Evolutionary conservation across 2,113 vertebrate genomes (phyloP).

Genomic region (Boulengeromyrus knoepffleri): DNA sequence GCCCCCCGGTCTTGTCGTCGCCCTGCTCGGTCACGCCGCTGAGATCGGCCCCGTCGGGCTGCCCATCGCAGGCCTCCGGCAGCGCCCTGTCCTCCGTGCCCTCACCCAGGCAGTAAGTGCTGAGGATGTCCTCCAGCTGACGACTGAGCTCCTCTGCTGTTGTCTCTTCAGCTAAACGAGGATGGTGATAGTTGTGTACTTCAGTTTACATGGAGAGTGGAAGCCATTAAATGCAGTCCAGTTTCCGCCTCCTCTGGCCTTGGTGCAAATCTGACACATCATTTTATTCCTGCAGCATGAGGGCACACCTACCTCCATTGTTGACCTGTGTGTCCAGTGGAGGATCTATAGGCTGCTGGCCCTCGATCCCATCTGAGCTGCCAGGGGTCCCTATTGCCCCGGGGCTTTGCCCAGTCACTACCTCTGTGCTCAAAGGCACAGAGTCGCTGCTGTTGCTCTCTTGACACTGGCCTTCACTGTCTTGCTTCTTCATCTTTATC

Average conservation of each 20-base stretch:
- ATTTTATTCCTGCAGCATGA: not conserved
- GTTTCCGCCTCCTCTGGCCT: not conserved
- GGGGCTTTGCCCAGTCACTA: slow-evolving; percentile 26
- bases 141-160: slow-evolving; percentile 81
- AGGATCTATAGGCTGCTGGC: slow-evolving; percentile 37
- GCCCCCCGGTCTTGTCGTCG: slow-evolving; percentile 53
- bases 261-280: not conserved
- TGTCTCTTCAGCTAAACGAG: slow-evolving; percentile 33
- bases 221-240: not conserved
- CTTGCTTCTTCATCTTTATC: slow-evolving; percentile 57
- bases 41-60: slow-evolving; percentile 64
- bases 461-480: slow-evolving; percentile 45
- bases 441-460: slow-evolving; percentile 30
- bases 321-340: slow-evolving; percentile 30
- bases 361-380: slow-evolving; percentile 43
- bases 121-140: slow-evolving; percentile 90
- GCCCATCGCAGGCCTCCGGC: slow-evolving; percentile 68
- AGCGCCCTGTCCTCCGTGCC: slow-evolving; percentile 52
- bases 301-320: slow-evolving; percentile 33
- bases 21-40: slow-evolving; percentile 73
- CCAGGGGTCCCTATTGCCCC: slow-evolving; percentile 31
- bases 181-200: not conserved
- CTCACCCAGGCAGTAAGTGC: slow-evolving; percentile 78
- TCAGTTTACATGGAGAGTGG: not conserved
- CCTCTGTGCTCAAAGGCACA: slow-evolving; percentile 26